phyloP scores from a whole-genome alignment of 2,888 invertebrate species.

The Nycteola revayana region DNA sequence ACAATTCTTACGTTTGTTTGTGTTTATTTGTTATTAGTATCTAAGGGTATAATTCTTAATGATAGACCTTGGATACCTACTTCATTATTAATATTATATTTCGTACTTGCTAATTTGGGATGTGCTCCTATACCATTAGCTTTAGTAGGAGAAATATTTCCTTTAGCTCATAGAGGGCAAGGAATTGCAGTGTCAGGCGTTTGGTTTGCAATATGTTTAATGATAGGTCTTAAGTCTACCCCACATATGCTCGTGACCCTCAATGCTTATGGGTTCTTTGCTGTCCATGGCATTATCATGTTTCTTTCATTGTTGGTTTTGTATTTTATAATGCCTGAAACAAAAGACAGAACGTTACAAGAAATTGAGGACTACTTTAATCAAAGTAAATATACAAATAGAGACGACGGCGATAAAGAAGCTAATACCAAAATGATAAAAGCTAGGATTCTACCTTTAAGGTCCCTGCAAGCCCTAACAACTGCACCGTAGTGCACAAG shows the following conservation, averaged over 20 bases:
- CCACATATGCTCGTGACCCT: slow-evolving; percentile 38
- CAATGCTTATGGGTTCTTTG: slow-evolving; percentile 55
- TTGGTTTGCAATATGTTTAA: slow-evolving; percentile 35
- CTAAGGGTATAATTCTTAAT: slow-evolving; percentile 32
- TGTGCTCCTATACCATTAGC: slow-evolving; percentile 49
- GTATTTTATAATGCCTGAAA: slow-evolving; percentile 40
- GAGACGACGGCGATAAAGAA: slow-evolving; percentile 26
- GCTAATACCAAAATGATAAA: slow-evolving; percentile 20
- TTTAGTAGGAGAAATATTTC: slow-evolving; percentile 47
- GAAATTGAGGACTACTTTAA: slow-evolving; percentile 33
- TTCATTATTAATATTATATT: slow-evolving; percentile 39
- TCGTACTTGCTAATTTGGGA: slow-evolving; percentile 46
- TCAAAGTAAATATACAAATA: slow-evolving; percentile 39
- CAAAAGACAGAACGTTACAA: slow-evolving; percentile 28
- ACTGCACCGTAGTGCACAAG: no score
- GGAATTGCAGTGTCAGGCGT: slow-evolving; percentile 42
- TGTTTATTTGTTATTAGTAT: slow-evolving; percentile 33
- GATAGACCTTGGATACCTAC: slow-evolving; percentile 33
- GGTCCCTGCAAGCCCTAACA: no score
- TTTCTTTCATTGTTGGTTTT: slow-evolving; percentile 23
- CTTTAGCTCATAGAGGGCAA: slow-evolving; percentile 42
- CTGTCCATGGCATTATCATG: slow-evolving; percentile 43
- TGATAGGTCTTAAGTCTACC: slow-evolving; percentile 38
- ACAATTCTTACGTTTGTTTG: slow-evolving; percentile 35
- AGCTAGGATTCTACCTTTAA: no score